Base-by-base conservation (phyloP, 1,140 invertebrate genomes). In the Drosophila arizonae region DNA sequence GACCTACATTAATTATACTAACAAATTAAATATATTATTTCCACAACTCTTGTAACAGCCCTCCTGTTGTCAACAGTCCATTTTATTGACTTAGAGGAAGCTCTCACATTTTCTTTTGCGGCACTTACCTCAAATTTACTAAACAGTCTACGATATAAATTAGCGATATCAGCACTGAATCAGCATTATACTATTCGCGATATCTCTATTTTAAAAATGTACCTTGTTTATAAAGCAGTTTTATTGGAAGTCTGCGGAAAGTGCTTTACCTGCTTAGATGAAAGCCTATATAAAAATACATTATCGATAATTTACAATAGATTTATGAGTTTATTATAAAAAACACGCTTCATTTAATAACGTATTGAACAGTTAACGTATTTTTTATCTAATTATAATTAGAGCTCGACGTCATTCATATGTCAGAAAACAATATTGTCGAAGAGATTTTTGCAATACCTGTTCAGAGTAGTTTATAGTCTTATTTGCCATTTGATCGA, bases 121-220 rank as follows among this genome's bases (percentile, higher is more conserved):
- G 70, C 63, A 67, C 41, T 54, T 15, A 28, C 39, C 66, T 54
- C 26, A 67, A 55, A 54, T 52, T 21, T 36, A 45, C 52, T 67
- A 28, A 72, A 30, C 41, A 52, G 17, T n/a, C 11, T 60, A n/a
- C 64, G 70, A 72, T 72, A 72, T 52, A 67, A 72, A 67, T 46
- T 46, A 28, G 24, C 46, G 62, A 60, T 55, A 67, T 60, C 41
- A 43, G 13, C 33, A 26, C 17, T 66, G 41, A 52, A 48, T 67
- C 46, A 43, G 30, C 52, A 60, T 13, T 67, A 60, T 55, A 60
- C 13, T 56, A 13, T 41, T 46, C 9, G 26, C 6, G 26, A 58
- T 58, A 46, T 46, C 56, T 45, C 26, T 54, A 17, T 41, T 36
- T 33, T 43, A 17, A 6, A 30, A 58, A 45, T 21, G 41, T 30